These are phyloP conservation scores for Apostichopus parvimensis DNA, from an alignment of 35 echinoderm and acorn worm genomes.

Conservation along the genomic window DNA sequence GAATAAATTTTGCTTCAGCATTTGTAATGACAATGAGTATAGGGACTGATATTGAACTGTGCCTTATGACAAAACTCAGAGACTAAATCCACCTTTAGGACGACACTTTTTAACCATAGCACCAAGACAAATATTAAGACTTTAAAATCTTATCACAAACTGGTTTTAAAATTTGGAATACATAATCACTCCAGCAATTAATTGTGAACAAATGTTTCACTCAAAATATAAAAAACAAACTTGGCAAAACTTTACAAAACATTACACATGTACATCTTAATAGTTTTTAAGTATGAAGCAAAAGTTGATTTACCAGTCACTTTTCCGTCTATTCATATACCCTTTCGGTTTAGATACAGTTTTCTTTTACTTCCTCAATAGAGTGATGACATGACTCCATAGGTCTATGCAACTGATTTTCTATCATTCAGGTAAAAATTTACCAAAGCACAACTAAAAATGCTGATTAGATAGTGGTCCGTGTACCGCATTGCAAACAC, in stretches of 20 bases:
- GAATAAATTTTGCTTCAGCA: no score
- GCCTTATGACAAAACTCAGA: neutral
- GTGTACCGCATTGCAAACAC: neutral
- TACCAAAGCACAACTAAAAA: no score
- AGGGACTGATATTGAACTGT: no score
- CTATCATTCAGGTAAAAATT: no score
- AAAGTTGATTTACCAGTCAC: neutral
- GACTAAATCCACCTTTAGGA: neutral
- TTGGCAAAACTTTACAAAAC: conserved; percentile 15
- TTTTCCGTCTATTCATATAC: neutral
- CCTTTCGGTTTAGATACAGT: no score
- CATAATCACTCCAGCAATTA: conserved; percentile 2
- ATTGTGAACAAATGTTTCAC: neutral
- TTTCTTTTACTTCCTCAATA: no score
- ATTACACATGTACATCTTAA: conserved; percentile 2
- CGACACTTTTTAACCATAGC: neutral
- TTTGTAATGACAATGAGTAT: no score
- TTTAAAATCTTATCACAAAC: conserved; percentile 5
- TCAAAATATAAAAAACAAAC: conserved; percentile 6
- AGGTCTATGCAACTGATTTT: no score
- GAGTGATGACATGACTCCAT: no score
- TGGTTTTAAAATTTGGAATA: conserved; percentile 4
- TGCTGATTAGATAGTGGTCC: no score
- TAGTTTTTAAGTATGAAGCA: conserved; percentile 1
- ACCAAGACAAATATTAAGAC: neutral